Evolutionary conservation across 30 jellyfish, hydroid and myxozoan species (phyloP).

Genomic region (Nemopilema nomurai): DNA sequence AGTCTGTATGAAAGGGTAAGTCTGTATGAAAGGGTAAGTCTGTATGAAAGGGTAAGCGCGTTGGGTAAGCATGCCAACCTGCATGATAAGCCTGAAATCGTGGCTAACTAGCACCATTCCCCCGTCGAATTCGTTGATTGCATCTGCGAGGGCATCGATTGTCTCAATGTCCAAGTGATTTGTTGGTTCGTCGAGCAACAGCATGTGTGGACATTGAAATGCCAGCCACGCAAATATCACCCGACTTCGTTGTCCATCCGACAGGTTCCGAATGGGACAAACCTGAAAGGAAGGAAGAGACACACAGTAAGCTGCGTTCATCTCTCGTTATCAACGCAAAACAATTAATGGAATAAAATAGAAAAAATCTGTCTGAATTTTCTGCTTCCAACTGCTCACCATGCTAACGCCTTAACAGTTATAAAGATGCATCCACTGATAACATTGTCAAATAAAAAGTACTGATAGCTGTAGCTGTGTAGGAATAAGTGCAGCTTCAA

Average conservation of each 20-base stretch:
- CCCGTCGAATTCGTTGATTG: conserved; percentile 95
- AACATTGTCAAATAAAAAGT: no score
- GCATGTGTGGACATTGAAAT: conserved; percentile 93
- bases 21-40: no score
- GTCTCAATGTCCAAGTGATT: conserved; percentile 99
- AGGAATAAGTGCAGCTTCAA: no score
- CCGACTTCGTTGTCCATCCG: conserved; percentile 99
- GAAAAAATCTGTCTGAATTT: no score
- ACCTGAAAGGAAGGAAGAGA: conserved; percentile 32
- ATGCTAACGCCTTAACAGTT: no score
- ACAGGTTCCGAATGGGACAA: conserved; percentile 89
- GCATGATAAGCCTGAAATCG: conserved; percentile 98
- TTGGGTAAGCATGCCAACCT: conserved; percentile 44
- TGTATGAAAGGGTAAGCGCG: no score
- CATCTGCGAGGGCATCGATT: conserved; percentile 97
- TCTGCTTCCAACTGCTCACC: no score
- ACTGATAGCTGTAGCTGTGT: no score
- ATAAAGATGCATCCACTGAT: no score
- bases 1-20: no score
- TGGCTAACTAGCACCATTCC: conserved; percentile 97
- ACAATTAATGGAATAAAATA: no score
- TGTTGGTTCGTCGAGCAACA: conserved; percentile 99
- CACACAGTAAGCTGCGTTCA: background rate
- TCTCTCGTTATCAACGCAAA: no score
- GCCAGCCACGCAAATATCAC: conserved; percentile 96